phyloP scores from a whole-genome alignment of 2,113 vertebrate species.

The Zosterops hypoxanthus region DNA sequence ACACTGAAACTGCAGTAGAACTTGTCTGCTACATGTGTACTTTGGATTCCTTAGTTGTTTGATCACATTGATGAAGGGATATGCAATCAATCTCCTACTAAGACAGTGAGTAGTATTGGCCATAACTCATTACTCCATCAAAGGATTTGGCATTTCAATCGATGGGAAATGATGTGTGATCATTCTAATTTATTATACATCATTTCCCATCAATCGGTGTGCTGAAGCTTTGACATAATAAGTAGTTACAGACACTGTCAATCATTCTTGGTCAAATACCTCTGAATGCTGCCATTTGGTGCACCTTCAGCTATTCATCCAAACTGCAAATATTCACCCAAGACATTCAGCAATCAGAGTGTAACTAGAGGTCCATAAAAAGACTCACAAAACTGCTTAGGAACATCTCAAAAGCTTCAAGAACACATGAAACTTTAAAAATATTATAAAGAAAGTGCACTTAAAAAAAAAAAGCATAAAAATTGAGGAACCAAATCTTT shows the following conservation, averaged over 20 bases:
- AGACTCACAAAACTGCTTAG: not conserved
- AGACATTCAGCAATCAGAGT: constrained; percentile 30
- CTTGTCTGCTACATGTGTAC: constrained; percentile 57
- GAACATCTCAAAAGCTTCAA: not conserved
- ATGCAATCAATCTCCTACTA: constrained; percentile 82
- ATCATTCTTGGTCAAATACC: constrained; percentile 81
- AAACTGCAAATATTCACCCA: constrained; percentile 56
- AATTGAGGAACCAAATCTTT: not conserved
- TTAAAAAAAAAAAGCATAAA: not conserved
- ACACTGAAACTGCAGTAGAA: constrained; percentile 38
- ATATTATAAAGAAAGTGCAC: not conserved
- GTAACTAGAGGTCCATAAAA: constrained; percentile 37
- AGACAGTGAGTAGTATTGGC: constrained; percentile 87
- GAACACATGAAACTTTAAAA: not conserved
- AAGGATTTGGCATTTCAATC: constrained; percentile 86
- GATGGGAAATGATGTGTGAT: constrained; percentile 90
- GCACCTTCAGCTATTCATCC: constrained; percentile 69
- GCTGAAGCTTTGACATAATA: constrained; percentile 85
- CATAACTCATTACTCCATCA: constrained; percentile 86
- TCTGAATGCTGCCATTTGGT: constrained; percentile 70
- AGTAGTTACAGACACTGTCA: constrained; percentile 85
- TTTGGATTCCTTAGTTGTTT: constrained; percentile 77
- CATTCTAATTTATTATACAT: constrained; percentile 90
- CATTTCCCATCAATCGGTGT: constrained; percentile 85
- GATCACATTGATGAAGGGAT: constrained; percentile 81